phyloP scores from a whole-genome alignment of 2,797 vertebrate genomes.

The Tokudaia muenninki region DNA sequence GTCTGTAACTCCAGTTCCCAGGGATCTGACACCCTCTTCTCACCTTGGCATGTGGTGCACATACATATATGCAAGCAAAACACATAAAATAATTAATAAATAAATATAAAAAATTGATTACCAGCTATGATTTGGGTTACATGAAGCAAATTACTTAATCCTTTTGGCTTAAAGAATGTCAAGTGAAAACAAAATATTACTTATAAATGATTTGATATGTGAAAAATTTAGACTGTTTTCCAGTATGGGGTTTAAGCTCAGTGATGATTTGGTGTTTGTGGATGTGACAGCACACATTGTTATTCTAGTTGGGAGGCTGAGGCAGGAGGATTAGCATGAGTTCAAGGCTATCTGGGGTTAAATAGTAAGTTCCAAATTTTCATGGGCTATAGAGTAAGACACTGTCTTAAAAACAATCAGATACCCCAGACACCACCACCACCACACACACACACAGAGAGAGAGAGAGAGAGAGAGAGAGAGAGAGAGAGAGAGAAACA shows the following conservation, averaged over 20 bases:
- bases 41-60: not conserved
- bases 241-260: not conserved
- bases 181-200: not conserved
- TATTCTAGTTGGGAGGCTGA: not conserved
- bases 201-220: conserved; percentile 27
- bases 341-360: not conserved
- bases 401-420: not conserved
- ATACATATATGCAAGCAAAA: not conserved
- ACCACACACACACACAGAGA: too few relatives aligned
- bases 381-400: not conserved
- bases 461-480: too few relatives aligned
- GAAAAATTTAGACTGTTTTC: not conserved
- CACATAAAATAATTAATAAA: not conserved
- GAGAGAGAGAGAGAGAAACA: too few relatives aligned
- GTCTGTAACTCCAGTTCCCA: not conserved
- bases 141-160: not conserved
- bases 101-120: not conserved
- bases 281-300: not conserved
- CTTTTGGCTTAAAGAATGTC: conserved; percentile 11
- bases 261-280: not conserved
- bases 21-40: not conserved
- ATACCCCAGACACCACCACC: not conserved
- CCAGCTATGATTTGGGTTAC: not conserved
- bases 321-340: not conserved
- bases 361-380: not conserved